Evolutionary conservation across 1,140 invertebrate genomes (phyloP).

Genomic region (Orius insidiosus): DNA sequence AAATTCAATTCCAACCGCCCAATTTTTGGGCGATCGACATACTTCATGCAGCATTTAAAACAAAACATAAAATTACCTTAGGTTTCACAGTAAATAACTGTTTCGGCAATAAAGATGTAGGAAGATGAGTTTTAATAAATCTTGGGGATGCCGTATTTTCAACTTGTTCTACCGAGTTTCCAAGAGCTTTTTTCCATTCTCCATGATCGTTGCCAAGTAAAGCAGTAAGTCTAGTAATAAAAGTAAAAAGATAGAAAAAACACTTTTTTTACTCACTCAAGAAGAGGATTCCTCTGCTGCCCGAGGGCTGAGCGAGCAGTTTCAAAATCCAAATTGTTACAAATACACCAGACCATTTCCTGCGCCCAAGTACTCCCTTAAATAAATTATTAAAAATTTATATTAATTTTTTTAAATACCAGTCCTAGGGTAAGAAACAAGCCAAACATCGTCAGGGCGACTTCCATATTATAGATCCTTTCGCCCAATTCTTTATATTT

Average conservation of each 20-base stretch:
- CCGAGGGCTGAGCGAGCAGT: slow-evolving; percentile 45
- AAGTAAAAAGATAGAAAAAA: no score
- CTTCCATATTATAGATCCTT: slow-evolving; percentile 43
- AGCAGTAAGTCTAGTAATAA: slow-evolving; percentile 26
- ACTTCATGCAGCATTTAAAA: no score
- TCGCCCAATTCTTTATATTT: slow-evolving; percentile 46
- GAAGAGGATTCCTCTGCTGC: slow-evolving; percentile 34
- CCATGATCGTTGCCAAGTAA: slow-evolving; percentile 29
- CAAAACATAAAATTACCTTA: slow-evolving; percentile 35
- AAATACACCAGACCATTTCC: slow-evolving; percentile 75
- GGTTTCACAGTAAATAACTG: slow-evolving; percentile 48
- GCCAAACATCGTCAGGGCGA: slow-evolving; percentile 58
- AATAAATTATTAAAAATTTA: no score
- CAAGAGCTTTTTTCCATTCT: slow-evolving; percentile 27
- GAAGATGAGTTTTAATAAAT: slow-evolving; percentile 68
- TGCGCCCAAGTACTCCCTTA: slow-evolving; percentile 74
- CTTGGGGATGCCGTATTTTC: slow-evolving; percentile 46
- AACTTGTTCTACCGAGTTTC: slow-evolving; percentile 49
- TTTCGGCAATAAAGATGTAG: slow-evolving; percentile 48
- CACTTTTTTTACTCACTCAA: slow-evolving; percentile 43
- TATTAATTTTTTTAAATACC: no score
- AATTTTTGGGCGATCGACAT: no score
- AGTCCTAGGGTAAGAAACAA: slow-evolving; percentile 65
- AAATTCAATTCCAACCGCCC: no score
- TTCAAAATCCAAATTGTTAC: slow-evolving; percentile 59